Base-by-base conservation (phyloP, 2,888 invertebrate genomes). In the Conus canariensis region DNA sequence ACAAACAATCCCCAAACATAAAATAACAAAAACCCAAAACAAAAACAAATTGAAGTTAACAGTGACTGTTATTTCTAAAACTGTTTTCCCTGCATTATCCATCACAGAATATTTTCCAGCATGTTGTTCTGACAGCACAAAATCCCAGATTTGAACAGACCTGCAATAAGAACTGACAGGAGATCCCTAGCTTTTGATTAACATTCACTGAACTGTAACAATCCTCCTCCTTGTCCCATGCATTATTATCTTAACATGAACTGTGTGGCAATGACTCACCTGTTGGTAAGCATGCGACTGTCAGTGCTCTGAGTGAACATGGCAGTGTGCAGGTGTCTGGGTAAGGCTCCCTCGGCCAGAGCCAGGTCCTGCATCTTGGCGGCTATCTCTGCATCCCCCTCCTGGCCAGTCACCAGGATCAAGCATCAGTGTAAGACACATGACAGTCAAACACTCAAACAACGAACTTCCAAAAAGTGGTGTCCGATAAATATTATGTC, bases 301-400 rank as follows among this genome's bases (percentile, higher is more conserved):
- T 99, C 99, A 80, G 95, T 95, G 90, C 98, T 97, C 92, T 97
- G 97, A 25, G 98, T 98, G 96, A 98, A 99, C 93, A 99, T 97
- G 64, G 99, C 98, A 83, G 98, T 97, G 92, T 99, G 97, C 92
- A 99, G 97, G 96, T 99, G 99, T 8, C 98, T 97, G 16, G 99
- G 98, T 89, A 99, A 97, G 0, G 99, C 99, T 6, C 99, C 99
- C 97, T 99, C 99, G 6, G 98, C 98, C 89, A 99, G 97, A 0
- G 99, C 99, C 92, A 99, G 97, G 88, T 98, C 98, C 97, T 99
- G 99, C 99, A 99, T 99, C 95, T 98, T 98, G 64, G 98, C 97
- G 0, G 99, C 98, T 22, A 99, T 98, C 94, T 98, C 98, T n/a
- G 98, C 97, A 93, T 98, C 98, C 4, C 99, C 99, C 96, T 99